Percentiles rank a stretch among this genome's conserved stretches.
phyloP scores from a whole-genome alignment of 2,113 vertebrate genomes.

The Rhizomys pruinosus region DNA sequence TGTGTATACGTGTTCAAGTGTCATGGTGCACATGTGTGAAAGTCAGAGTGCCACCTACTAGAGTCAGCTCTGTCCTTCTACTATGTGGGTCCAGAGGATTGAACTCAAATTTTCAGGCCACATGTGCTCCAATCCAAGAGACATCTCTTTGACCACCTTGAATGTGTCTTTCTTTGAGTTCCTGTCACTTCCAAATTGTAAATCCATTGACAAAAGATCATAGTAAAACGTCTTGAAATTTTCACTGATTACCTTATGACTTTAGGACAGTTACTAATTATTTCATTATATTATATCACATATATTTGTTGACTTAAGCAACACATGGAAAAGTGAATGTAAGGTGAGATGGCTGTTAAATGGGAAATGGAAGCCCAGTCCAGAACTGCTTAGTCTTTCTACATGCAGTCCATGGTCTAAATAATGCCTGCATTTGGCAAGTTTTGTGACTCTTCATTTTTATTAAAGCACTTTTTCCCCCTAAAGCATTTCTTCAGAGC shows the following conservation, averaged over 20 bases:
- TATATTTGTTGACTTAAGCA: not conserved
- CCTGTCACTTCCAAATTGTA: not conserved
- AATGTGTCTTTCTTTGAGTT: not conserved
- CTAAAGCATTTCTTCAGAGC: not conserved
- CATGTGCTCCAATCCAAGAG: not conserved
- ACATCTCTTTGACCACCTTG: not conserved
- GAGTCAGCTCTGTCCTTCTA: not conserved
- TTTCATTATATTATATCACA: not conserved
- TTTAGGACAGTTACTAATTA: no score
- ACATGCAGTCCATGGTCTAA: not conserved
- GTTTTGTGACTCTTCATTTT: not conserved
- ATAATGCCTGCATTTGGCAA: not conserved
- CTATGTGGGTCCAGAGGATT: no score
- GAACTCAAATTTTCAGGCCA: not conserved
- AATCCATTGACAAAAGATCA: not conserved
- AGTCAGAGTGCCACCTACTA: not conserved
- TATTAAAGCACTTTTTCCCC: not conserved
- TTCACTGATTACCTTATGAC: no score
- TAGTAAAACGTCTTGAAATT: no score
- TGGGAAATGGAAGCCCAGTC: no score
- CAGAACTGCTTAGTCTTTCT: fast-evolving
- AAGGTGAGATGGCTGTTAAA: not conserved
- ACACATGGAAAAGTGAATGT: not conserved
- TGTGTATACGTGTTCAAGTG: not conserved
- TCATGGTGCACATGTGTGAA: not conserved